These are phyloP conservation scores for Ophthalmotilapia sp. DNA, from an alignment of 2,113 vertebrate genomes.

Conservation along the genomic window DNA sequence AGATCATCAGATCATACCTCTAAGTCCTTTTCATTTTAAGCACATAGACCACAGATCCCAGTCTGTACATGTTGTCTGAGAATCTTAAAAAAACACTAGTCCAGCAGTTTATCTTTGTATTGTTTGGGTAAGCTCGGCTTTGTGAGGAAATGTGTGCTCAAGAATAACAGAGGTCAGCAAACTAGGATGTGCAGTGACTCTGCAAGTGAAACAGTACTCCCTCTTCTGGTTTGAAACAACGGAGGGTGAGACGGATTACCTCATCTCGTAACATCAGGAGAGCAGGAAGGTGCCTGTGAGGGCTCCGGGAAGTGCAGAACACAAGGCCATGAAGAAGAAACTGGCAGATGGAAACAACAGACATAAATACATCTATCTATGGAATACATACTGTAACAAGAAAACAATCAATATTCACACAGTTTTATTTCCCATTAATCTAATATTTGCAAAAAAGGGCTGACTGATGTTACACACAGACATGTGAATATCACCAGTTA, in stretches of 20 bases:
- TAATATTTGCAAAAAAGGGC: background rate
- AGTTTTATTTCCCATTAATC: background rate
- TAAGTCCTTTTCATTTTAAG: background rate
- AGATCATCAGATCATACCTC: background rate
- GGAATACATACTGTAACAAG: background rate
- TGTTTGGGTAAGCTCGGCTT: background rate
- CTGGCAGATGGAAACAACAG: background rate
- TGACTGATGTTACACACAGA: background rate
- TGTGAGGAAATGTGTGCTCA: background rate
- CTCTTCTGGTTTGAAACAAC: conserved; percentile 3
- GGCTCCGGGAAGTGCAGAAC: background rate
- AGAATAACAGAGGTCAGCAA: background rate
- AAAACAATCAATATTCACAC: background rate
- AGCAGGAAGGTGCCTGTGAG: background rate
- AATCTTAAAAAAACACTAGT: background rate
- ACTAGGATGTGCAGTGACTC: background rate
- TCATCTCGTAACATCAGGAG: background rate
- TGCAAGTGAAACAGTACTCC: background rate
- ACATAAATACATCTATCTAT: background rate
- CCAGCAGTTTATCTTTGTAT: background rate
- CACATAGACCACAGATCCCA: background rate
- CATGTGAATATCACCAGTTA: background rate
- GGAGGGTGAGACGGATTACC: background rate
- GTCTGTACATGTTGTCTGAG: background rate
- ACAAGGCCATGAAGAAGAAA: background rate